Base-by-base conservation (phyloP, 2,797 vertebrate genomes). In the Carcharodon carcharias region DNA sequence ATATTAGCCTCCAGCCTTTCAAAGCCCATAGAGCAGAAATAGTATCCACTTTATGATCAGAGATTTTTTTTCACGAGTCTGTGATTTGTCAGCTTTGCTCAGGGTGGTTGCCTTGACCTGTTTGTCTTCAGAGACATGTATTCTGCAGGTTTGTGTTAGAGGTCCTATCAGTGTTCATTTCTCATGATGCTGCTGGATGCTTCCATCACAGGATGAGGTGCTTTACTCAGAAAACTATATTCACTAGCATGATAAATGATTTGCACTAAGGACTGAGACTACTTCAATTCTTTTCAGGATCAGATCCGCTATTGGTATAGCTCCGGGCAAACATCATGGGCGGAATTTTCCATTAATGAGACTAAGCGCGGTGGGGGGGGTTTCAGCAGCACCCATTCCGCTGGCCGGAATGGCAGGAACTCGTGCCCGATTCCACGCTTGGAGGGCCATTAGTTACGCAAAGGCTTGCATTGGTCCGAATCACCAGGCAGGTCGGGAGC, bases 91-190 rank as follows among this genome's bases (percentile, higher is more conserved):
- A 45, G 26, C 63, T 93, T n/a, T 45, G 21, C 21, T 67, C 61
- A 93, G n/a, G 61, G n/a, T 93, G 63, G 21, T 93, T 93, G 91
- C 91, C 21, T 65, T 93, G 91, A 67, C 91, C 61, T 40, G 61
- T 40, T 93, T 40, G 61, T 93, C 91, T 93, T 61, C 40, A 45
- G 91, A 67, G 91, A 93, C 26, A 9, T 40, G 40, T 93, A 93
- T 65, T 63, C 16, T 2, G 35, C 91, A 93, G 63, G 61, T 93
- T 93, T 93, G n/a, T 93, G 61, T 93, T 92, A 23, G 91, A 93
- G 31, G 63, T 65, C 6, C 61, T 40, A 93, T 65, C 18, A 40
- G 5, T 93, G 58, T 93, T 65, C 18, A 65, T 93, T 93, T 93
- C 35, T 65, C 31, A 50, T 45, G 35, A 12, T 93, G n/a, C 21